Evolutionary conservation across 2,113 vertebrate species (phyloP), one percentile per base, ranked within the genome.

Genomic region (Empidonax traillii): DNA sequence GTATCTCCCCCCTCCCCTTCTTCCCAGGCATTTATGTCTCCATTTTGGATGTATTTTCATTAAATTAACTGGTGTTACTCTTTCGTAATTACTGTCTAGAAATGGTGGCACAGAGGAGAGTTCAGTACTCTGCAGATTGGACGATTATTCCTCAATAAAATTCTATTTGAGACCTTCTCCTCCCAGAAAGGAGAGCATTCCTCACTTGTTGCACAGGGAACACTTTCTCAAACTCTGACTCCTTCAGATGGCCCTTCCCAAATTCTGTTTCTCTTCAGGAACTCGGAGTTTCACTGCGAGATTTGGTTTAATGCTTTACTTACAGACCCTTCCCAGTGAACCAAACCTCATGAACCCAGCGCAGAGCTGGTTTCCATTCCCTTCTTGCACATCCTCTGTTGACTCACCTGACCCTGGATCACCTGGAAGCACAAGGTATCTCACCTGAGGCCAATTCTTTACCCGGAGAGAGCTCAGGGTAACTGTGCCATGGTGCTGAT

Each of bases 381-480:
- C 22, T 41, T 63, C 21, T 46, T 35, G 14, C 4, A 51, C 0
- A 0, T 3, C 39, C 14, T 4, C 4, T 23, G 11, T 7, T 31
- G 78, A 37, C 56, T 51, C 15, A 18, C 10, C 8, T 4, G 41
- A 3, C 20, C 43, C 10, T 12, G 41, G 37, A 13, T 37, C 52
- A 58, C 20, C 12, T 28, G 21, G 7, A 18, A 66, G 61, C 6
- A 43, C 12, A 17, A 39, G 37, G 39, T 10, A 16, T 30, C 41
- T 43, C 61, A 44, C 51, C n/a, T 16, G 14, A 9, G 30, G 24
- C n/a, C 61, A 61, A 0, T 46, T n/a, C 43, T 22, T 41, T 17
- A 28, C 44, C 39, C 2, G 3, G 33, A 10, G 22, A 1, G 27
- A 66, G 6, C 12, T 19, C 0, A 0, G 53, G 41, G 11, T 30